These are phyloP conservation scores for Anguilla obscura DNA, from an alignment of 2,797 vertebrate genomes.

Conservation along the genomic window DNA sequence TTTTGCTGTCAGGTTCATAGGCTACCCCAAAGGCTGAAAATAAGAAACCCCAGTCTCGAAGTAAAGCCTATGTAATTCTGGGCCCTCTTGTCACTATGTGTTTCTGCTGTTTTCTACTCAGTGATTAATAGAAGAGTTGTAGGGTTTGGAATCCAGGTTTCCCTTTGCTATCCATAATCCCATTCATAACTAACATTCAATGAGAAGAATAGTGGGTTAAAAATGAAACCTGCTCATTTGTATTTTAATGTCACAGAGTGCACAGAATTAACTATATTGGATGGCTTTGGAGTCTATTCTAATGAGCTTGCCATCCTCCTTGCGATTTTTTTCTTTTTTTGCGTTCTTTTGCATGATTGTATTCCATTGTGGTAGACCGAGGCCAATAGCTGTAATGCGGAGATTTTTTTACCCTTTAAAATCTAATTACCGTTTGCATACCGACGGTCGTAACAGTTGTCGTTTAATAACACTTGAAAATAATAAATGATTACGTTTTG, in stretches of 20 bases:
- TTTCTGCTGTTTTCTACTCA: not conserved
- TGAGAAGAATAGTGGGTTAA: not conserved
- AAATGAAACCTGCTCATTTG: not conserved
- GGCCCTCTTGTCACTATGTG: not conserved
- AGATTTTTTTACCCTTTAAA: not conserved
- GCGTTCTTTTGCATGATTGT: not conserved
- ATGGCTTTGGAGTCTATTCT: not conserved
- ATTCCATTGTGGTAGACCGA: not conserved
- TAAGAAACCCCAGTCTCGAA: not conserved
- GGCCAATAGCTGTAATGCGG: not conserved
- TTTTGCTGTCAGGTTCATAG: not conserved
- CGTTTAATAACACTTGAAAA: not conserved
- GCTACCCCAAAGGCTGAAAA: not conserved
- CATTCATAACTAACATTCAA: not conserved
- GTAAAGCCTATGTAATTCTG: not conserved
- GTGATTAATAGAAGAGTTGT: not conserved
- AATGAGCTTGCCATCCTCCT: not conserved
- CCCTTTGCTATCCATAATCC: not conserved
- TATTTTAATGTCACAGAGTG: conserved; percentile 1
- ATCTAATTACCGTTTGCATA: not conserved
- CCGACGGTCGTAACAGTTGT: not conserved
- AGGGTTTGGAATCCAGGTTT: not conserved
- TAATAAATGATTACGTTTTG: not conserved
- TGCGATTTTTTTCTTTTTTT: not conserved
- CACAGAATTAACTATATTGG: not conserved